Evolutionary conservation across 2,113 vertebrate genomes (phyloP).

Genomic region (Lasiurus cinereus): DNA sequence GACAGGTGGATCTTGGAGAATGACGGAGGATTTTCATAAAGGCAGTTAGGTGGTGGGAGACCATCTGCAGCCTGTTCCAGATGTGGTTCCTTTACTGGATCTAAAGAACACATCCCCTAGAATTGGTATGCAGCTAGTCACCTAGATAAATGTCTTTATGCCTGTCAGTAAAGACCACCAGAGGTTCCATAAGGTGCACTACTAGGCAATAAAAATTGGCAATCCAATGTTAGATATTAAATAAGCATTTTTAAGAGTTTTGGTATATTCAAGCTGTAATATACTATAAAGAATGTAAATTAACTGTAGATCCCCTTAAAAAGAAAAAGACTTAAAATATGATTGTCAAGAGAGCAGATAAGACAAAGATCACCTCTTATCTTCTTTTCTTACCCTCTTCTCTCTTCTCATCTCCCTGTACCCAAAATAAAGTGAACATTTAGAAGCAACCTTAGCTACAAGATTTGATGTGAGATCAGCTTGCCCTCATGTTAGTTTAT

Average conservation of each 20-base stretch:
- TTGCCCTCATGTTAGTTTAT: not conserved
- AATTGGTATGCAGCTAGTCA: no score
- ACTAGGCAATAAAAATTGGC: slow-evolving; percentile 20
- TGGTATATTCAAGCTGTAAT: not conserved
- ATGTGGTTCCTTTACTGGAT: no score
- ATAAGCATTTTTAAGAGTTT: not conserved
- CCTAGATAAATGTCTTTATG: no score
- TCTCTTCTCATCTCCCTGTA: not conserved
- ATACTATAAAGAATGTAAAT: not conserved
- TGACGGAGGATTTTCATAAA: no score
- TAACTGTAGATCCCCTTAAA: not conserved
- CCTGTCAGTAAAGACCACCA: no score
- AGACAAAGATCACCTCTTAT: not conserved
- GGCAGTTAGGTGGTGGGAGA: no score
- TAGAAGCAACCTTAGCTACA: slow-evolving; percentile 34
- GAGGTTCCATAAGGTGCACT: not conserved
- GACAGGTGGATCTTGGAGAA: no score
- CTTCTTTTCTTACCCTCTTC: not conserved
- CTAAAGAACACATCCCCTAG: no score
- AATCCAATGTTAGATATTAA: not conserved
- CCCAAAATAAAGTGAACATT: not conserved
- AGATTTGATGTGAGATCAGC: not conserved
- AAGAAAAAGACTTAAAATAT: not conserved
- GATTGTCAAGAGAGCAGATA: not conserved
- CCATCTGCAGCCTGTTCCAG: no score